phyloP scores from a whole-genome alignment of 2,797 vertebrate genomes.

The Enteromius thamalakanensis region DNA sequence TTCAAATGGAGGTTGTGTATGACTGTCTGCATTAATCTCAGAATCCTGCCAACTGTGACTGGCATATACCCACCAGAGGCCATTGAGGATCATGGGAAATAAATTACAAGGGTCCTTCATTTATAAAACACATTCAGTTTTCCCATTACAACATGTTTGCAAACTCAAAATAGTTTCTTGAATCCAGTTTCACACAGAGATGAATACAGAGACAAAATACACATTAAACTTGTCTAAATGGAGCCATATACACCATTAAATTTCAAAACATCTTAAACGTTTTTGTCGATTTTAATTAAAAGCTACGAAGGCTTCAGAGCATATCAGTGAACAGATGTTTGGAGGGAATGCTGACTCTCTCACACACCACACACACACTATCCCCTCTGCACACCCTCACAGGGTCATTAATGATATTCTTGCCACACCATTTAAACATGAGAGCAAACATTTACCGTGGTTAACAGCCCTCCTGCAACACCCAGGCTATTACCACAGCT shows the following conservation, averaged over 20 bases:
- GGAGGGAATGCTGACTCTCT: constrained; percentile 13
- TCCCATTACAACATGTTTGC: not conserved
- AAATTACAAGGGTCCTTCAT: not conserved
- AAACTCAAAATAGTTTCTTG: not conserved
- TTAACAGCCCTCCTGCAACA: constrained; percentile 56
- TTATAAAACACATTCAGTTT: not conserved
- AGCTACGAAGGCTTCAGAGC: constrained; percentile 42
- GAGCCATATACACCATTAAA: not conserved
- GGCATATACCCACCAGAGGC: not conserved
- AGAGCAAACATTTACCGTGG: constrained; percentile 59
- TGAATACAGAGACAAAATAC: not conserved
- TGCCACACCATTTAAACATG: constrained; percentile 53
- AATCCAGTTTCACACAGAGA: not conserved
- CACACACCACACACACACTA: not conserved
- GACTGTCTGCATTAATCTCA: not conserved
- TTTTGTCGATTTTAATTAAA: constrained; percentile 52
- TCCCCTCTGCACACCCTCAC: constrained; percentile 41
- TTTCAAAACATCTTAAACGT: constrained; percentile 31
- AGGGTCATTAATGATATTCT: constrained; percentile 54
- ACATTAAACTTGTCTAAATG: not conserved
- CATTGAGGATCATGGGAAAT: not conserved
- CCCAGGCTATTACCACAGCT: constrained; percentile 57
- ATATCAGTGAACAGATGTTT: constrained; percentile 54
- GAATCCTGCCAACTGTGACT: not conserved
- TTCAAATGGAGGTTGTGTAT: not conserved